Evolutionary conservation across 2,888 invertebrate genomes (phyloP), one percentile per base, ranked within the genome.

Genomic region (Phengaris alcon): DNA sequence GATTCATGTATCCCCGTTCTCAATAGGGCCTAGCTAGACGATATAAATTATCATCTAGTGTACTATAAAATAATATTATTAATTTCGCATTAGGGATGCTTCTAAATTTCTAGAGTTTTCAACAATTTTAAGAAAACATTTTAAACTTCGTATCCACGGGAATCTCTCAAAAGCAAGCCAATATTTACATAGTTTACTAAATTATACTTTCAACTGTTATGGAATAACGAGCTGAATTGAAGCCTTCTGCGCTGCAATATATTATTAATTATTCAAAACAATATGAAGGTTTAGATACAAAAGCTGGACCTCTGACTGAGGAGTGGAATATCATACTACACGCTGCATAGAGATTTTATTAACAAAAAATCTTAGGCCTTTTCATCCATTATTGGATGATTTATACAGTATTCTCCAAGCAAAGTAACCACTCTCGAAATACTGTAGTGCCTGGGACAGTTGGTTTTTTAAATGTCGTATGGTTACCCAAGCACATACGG

Each of bases 231-330:
- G 35, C 64, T 12, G 35, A 64, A 64, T 44, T 64, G 12, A 57
- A 44, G 35, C 13, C 35, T 44, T 12, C 64, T 44, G 64, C 64
- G 64, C 12, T 44, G 64, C 35, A 35, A 64, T 64, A 64, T 64
- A 10, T 52, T 52, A 64, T 64, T 35, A 64, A 64, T 64, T 64
- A 64, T 44, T 64, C 64, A 64, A 64, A 64, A 64, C 35, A 64
- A 35, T 35, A 64, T 35, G 64, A 64, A 13, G 64, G 44, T 64
- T 64, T 44, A 64, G 64, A 35, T 64, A 64, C 35, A 64, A 64
- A 64, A 64, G 35, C 64, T 35, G 64, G 35, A 12, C 9, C 15
- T 12, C 22, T 6, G 35, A 64, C 44, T 64, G 64, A 64, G 35
- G n/a, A 64, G 35, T 35, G 35, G 35, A 35, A 35, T 35, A 35